phyloP scores from a whole-genome alignment of 1,140 invertebrate genomes.

The Contarinia nasturtii region DNA sequence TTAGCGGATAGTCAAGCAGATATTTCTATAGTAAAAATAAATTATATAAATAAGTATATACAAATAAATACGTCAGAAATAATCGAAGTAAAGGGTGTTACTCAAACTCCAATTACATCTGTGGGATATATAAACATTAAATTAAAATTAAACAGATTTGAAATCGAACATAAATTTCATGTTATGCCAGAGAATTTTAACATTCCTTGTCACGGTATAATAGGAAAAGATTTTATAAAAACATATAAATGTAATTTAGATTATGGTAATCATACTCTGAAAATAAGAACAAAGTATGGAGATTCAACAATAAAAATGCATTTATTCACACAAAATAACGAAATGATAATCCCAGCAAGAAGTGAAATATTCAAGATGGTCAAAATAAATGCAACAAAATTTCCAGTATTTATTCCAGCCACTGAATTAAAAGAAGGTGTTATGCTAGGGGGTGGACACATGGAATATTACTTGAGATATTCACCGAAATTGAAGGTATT shows the following conservation, averaged over 20 bases:
- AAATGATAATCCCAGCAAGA: background rate
- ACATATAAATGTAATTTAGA: background rate
- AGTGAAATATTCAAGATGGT: background rate
- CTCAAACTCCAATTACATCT: background rate
- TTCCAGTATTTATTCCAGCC: background rate
- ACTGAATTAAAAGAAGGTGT: background rate
- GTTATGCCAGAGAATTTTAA: background rate
- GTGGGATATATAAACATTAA: background rate
- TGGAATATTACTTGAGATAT: too few species aligned
- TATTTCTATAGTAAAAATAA: background rate
- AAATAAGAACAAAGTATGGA: background rate
- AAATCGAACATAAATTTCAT: background rate
- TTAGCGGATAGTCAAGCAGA: background rate
- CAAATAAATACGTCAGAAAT: background rate
- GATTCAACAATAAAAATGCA: background rate
- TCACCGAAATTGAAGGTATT: too few species aligned
- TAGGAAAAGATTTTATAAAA: conserved; percentile 1
- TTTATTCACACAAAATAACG: background rate
- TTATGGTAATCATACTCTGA: background rate
- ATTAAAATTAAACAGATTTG: background rate
- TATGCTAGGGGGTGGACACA: background rate
- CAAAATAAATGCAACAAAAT: background rate
- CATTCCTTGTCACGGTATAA: background rate
- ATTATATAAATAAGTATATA: background rate
- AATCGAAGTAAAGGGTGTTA: background rate